Evolutionary conservation across 2,113 vertebrate species (phyloP).

Genomic region (Brevimyrus niger): DNA sequence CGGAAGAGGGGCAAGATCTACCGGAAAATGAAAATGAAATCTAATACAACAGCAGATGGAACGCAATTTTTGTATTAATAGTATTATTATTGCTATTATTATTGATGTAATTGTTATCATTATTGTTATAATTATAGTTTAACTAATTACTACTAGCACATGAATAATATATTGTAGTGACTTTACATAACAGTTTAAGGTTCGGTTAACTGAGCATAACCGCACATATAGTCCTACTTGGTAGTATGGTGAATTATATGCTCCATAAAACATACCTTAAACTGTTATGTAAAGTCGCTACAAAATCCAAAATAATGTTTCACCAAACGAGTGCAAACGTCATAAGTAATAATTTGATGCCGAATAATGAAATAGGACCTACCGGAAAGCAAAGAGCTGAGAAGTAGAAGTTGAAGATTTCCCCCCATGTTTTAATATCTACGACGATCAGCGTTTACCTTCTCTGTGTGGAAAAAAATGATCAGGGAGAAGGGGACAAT

Average conservation of each 20-base stretch:
- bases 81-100: neutral
- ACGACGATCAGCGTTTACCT: neutral
- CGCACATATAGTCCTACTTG: too few species aligned
- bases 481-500: too few species aligned
- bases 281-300: too few species aligned
- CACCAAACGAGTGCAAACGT: neutral
- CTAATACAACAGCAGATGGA: neutral
- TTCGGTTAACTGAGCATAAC: too few species aligned
- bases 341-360: neutral
- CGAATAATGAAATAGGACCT: neutral
- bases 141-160: neutral
- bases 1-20: neutral
- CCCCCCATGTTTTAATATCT: neutral
- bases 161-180: too few species aligned
- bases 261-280: too few species aligned
- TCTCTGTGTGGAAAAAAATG: neutral
- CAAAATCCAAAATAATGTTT: neutral
- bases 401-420: neutral
- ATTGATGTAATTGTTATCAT: neutral
- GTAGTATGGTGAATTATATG: too few species aligned
- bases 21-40: neutral
- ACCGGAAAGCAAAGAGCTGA: neutral
- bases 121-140: neutral
- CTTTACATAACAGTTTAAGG: too few species aligned
- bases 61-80: neutral